Conservation (phyloP, 2,113 vertebrate species). For the Carollia perspicillata region DNA sequence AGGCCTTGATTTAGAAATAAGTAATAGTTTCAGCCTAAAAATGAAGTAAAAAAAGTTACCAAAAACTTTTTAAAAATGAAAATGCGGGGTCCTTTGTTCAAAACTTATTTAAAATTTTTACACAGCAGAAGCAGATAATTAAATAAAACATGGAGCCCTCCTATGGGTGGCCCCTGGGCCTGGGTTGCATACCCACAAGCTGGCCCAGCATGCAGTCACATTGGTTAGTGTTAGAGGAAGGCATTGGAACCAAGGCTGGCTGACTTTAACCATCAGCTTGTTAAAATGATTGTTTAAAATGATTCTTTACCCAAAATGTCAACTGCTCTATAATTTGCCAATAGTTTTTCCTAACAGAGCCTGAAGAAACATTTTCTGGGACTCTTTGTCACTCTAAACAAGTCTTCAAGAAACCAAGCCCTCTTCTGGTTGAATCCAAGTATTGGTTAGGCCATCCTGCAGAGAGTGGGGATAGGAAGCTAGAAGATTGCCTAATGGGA, state of each 20-base stretch:
- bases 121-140: neutral
- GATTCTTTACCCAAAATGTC: neutral
- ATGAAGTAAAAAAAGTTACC: neutral
- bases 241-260: neutral
- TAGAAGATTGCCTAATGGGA: slow-evolving; percentile 60
- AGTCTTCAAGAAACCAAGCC: neutral
- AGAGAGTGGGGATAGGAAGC: slow-evolving; percentile 11
- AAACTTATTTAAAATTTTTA: neutral
- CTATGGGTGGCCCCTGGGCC: too few species aligned
- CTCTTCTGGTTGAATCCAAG: neutral
- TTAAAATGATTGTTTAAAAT: neutral
- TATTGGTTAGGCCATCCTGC: neutral
- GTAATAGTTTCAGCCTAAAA: neutral
- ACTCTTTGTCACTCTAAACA: neutral
- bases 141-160: rapidly evolving
- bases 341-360: neutral
- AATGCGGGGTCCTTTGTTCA: neutral
- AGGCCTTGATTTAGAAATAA: neutral
- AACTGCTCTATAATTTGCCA: neutral
- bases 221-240: neutral
- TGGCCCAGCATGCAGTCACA: rapidly evolving
- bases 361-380: neutral
- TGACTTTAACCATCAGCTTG: neutral
- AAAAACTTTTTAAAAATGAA: neutral
- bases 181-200: neutral